Base-by-base conservation (phyloP, 2,113 vertebrate genomes). In the Scartelaos histophorus region DNA sequence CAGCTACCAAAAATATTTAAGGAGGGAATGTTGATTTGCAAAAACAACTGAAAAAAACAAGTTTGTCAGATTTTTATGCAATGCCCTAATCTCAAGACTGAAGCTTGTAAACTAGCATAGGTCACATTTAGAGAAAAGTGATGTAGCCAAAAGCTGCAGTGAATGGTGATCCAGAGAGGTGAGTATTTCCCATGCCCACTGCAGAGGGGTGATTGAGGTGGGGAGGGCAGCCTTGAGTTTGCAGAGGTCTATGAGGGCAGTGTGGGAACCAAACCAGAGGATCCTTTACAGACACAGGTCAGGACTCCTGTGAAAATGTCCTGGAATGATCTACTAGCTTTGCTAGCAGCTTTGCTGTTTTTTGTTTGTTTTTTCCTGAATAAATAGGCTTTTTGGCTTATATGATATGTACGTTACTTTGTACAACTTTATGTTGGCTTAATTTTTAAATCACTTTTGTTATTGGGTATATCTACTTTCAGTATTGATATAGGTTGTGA, bases 161-260 rank as follows among this genome's bases (percentile, higher is more conserved):
- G 62, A 81, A 76, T 71, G 19, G 43, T 76, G 56, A 45, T 70
- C 5, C 53, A 53, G 29, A 70, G 47, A 53, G 24, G 2, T 70
- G 67, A 49, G 70, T 68, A 66, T 87, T 93, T 93, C 90, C 86
- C 92, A 93, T 90, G 87, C 66, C 80, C 81, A 87, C 51, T 71
- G 77, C 65, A 73, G 61, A 25, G 11, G 66, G 65, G 53, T 54
- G 11, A 67, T 22, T 19, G 47, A 21, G 77, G 81, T 73, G 79
- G 85, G 81, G 78, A 62, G 86, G 85, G 73, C 83, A 83, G 34
- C 19, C 70, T 67, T 66, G 58, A 84, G 76, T 91, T 89, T 69
- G 74, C 73, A 83, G 21, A 70, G 77, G 60, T 78, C 66, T 67
- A 34, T 61, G 68, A 35, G 9, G 65, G 66, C 80, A 65, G 78